Evolutionary conservation across 2,797 vertebrate genomes (phyloP), one percentile per base, ranked within the genome.

Genomic region (Caiman crocodilus): DNA sequence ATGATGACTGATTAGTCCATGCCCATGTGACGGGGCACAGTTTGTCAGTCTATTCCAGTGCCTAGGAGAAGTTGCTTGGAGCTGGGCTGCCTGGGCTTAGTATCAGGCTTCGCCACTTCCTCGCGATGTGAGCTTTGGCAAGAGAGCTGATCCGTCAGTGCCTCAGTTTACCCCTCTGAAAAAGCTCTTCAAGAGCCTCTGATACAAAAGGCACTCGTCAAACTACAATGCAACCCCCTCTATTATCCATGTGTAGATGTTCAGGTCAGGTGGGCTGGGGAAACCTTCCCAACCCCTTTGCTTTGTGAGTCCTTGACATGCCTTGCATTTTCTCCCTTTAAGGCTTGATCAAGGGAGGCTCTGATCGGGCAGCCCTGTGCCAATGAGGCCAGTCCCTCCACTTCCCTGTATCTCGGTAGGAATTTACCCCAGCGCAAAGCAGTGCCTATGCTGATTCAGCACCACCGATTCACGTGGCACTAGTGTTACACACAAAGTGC

Each of bases 31-130:
- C 84, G 65, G 85, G 85, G 91, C 76, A 74, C 76, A 90, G 56
- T n/a, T 25, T 64, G 50, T 26, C 1, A 0, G 10, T 2, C 7
- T 2, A 1, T 64, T 73, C 6, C 23, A 61, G 71, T 20, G 5
- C 21, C 6, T 6, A 69, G 42, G n/a, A 59, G 56, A 0, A 0
- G 21, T 25, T 2, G 18, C 25, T 25, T 20, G 60, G 12, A 61
- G 26, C 26, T 21, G 4, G 58, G 58, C 16, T 9, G 14, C 23
- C 17, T 61, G 60, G 60, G 60, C 26, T 18, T 60, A 23, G 18
- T 10, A 61, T 61, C 8, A 20, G 23, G 60, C 60, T 13, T 61
- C 14, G 10, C 60, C 13, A 20, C 60, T 61, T 61, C 26, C 60
- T 61, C 60, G 20, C 12, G 21, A 20, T 71, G 32, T 71, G 67